Evolutionary conservation across 2,797 vertebrate species (phyloP), one percentile per base, ranked within the genome.

Genomic region (Argyrosomus regius): DNA sequence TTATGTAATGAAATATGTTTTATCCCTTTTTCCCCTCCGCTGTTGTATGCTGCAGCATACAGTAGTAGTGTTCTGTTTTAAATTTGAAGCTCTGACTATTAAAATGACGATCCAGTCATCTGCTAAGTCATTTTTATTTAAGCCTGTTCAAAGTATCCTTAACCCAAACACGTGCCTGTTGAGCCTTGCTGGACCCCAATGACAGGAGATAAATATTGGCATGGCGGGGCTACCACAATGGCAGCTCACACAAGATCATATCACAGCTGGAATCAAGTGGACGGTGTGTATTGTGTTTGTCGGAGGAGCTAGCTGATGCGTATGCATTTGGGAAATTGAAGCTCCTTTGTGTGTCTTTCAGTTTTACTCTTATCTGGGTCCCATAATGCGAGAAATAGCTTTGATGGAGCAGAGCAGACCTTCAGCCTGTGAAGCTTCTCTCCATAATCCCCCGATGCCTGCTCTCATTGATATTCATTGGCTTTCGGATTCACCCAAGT

Each of bases 381-480:
- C 6, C 14, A 10, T 75, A 17, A 64, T 13, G 8, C 18, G 31
- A 31, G 58, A 66, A 54, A 35, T 18, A 16, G 53, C 20, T 10
- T 6, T 1, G 11, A 24, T 52, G 28, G 22, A 62, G 50, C 49
- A 16, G 22, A 71, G 35, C 28, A 50, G 7, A 14, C 56, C 48
- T 52, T 22, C 24, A 61, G 60, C 45, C 26, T 2, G 24, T 41
- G 35, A 17, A 52, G 59, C 49, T 57, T 18, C 43, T 43, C 53
- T 48, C 57, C 3, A 1, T 63, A 61, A 74, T 57, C 71, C 64
- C 54, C n/a, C 39, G 9, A 75, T 69, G 24, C 56, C n/a, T 49
- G 5, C 17, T 46, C 75, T 85, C 78, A 83, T 85, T 85, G 67
- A 61, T 75, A 85, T 84, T 89, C 82, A 78, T 72, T 77, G 72